Base-by-base conservation (phyloP, 1,140 invertebrate species). In the Scaptomyza hsui region DNA sequence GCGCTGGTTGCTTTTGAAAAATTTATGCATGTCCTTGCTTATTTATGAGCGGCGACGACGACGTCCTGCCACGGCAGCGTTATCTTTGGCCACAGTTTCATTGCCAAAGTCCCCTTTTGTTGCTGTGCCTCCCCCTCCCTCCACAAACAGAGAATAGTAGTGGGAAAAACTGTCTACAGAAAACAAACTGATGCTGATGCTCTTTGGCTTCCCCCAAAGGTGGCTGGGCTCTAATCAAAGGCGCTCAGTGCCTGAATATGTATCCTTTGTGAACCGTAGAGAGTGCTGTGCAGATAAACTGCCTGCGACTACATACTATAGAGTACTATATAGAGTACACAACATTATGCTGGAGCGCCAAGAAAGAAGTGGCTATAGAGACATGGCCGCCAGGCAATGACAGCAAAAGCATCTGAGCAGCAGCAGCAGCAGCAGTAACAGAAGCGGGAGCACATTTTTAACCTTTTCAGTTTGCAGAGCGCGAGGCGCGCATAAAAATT, bases 11-110 rank as follows among this genome's bases (percentile, higher is more conserved):
- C 72, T 88, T 89, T 72, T 89, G 79, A 85, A 89, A 89, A 77
- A 89, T 89, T 77, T 82, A 89, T 83, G 83, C 83, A 89, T 89
- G 83, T 89, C 83, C 80, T 85, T 89, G 83, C 83, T 89, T 89
- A 89, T 89, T 89, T 89, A 89, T 89, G 83, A 89, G 83, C 83
- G 68, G 63, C 79, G 72, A 76, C 83, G 72, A 79, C 83, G 72
- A 62, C 80, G 75, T 69, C 77, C 73, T 65, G 67, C 47, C 47
- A 71, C 59, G 79, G 57, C 26, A 60, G 56, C 63, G 76, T 89
- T 89, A 89, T 89, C 85, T 89, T 67, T 73, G 75, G 85, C 85
- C 85, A 74, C 81, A 77, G 81, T 89, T 89, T 86, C 86, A 89
- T 82, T 89, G 81, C 81, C 86, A 89, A 72, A 57, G 56, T 47